Evolutionary conservation across 2,113 vertebrate genomes (phyloP).

Genomic region (Odontophorus gujanensis): DNA sequence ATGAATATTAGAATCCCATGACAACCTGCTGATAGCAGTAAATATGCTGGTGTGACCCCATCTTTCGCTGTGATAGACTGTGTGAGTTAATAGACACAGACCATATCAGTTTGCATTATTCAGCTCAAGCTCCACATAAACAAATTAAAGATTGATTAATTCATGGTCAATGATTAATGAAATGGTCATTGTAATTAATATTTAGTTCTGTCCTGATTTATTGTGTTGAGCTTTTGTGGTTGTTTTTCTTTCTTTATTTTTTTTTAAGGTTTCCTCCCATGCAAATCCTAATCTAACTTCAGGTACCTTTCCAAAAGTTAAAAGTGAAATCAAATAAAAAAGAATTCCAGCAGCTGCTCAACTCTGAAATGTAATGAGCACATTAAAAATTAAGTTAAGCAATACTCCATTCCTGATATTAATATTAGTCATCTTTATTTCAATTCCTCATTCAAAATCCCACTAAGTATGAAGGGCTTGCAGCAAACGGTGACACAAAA

Average conservation of each 20-base stretch:
- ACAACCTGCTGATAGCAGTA: not conserved
- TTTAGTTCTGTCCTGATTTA: not conserved
- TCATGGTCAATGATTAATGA: not conserved
- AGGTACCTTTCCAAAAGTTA: not conserved
- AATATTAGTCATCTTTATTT: conserved; percentile 6
- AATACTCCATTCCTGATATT: conserved; percentile 1
- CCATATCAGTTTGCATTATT: not conserved
- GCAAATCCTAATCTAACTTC: not conserved
- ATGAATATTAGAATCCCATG: not conserved
- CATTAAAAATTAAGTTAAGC: conserved; percentile 60
- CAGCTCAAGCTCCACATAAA: not conserved
- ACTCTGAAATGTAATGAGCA: not conserved
- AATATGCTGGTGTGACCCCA: not conserved
- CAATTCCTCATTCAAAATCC: not conserved
- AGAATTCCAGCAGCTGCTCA: conserved; percentile 24
- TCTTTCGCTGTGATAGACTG: not conserved
- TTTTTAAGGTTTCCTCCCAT: not conserved
- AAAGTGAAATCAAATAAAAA: conserved; percentile 4
- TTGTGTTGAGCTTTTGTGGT: not conserved
- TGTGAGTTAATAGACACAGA: not conserved
- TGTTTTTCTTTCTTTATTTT: not conserved
- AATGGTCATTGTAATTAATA: not conserved
- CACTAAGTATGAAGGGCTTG: not conserved
- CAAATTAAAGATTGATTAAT: not conserved
- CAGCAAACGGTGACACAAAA: not conserved